Conservation (phyloP, 2,888 invertebrate species). For the Chrysotoxum bicinctum region DNA sequence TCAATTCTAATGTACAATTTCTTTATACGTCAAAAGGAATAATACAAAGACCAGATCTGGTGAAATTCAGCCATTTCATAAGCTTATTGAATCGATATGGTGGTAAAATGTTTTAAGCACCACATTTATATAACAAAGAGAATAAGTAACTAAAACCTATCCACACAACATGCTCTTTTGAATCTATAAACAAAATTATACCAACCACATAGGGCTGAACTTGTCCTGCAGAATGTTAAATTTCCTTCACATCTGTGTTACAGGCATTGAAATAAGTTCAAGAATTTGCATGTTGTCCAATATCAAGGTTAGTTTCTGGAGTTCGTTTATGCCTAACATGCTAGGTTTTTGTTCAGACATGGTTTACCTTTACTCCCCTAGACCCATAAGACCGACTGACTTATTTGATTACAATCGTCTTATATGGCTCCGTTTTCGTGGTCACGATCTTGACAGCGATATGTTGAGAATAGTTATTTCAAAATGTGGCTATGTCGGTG, state of each 20-base stretch:
- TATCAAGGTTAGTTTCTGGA: constrained; percentile 40
- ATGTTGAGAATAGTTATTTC: constrained; percentile 18
- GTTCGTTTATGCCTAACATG: neutral
- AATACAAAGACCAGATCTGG: neutral
- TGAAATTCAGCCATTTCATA: neutral
- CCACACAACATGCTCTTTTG: neutral
- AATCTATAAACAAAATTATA: constrained; percentile 9
- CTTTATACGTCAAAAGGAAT: no score
- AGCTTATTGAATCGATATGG: neutral
- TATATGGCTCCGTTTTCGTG: constrained; percentile 32
- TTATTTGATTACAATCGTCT: constrained; percentile 13
- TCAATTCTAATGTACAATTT: no score
- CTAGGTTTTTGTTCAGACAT: neutral
- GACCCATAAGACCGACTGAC: neutral
- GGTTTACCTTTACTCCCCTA: neutral
- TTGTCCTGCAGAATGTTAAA: constrained; percentile 2
- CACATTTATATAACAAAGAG: neutral
- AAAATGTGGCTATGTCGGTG: neutral
- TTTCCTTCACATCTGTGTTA: constrained; percentile 1
- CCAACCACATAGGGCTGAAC: neutral
- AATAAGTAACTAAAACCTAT: neutral
- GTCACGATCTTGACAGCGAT: constrained; percentile 60
- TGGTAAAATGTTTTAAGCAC: neutral
- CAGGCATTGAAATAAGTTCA: neutral
- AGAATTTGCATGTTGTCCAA: constrained; percentile 56